Evolutionary conservation across 2,113 vertebrate species (phyloP).

Genomic region (Gambusia affinis): DNA sequence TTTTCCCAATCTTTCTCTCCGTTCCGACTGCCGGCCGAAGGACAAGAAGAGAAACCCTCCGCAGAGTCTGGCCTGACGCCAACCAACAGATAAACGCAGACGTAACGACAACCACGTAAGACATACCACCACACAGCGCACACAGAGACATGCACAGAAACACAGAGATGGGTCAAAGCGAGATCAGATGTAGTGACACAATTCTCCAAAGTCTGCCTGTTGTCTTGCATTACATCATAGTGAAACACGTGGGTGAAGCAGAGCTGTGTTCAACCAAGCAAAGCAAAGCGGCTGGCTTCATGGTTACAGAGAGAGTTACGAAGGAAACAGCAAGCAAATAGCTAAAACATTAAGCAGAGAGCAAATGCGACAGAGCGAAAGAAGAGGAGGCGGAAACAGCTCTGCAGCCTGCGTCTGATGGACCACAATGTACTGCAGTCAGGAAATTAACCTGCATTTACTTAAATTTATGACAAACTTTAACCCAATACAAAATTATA

Average conservation of each 20-base stretch:
- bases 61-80: conserved; percentile 91
- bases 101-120: background rate
- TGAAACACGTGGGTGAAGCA: conserved; percentile 17
- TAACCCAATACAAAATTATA: background rate
- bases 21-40: conserved; percentile 87
- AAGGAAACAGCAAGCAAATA: conserved; percentile 37
- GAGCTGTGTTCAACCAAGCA: conserved; percentile 61
- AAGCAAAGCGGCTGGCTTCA: conserved; percentile 44
- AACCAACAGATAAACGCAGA: conserved; percentile 34
- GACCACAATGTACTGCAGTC: background rate
- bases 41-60: conserved; percentile 91
- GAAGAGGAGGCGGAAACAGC: conserved; percentile 28
- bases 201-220: conserved; percentile 46
- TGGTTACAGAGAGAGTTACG: conserved; percentile 20
- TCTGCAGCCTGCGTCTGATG: conserved; percentile 5
- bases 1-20: conserved; percentile 99
- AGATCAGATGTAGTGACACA: conserved; percentile 57
- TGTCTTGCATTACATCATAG: conserved; percentile 47
- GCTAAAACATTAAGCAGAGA: conserved; percentile 31
- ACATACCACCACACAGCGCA: background rate
- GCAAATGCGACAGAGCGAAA: conserved; percentile 16
- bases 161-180: conserved; percentile 45
- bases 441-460: background rate
- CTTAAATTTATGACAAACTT: conserved; percentile 5
- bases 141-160: conserved; percentile 38